Evolutionary conservation across 2,888 invertebrate species (phyloP), one percentile per base, ranked within the genome.

Genomic region (Euphydryas editha): DNA sequence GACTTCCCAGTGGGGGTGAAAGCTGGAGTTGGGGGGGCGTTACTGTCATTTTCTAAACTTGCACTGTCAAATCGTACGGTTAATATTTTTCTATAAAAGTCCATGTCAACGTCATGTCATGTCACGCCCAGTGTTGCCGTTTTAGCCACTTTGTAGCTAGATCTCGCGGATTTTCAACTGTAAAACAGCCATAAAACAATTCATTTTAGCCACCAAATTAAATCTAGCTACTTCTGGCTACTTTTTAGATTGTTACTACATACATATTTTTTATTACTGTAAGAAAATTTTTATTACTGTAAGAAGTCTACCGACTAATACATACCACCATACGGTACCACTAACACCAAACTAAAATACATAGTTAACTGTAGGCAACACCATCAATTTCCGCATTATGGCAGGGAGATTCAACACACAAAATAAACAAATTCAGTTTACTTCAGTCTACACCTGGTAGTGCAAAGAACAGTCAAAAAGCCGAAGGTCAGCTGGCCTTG

Each of bases 401-500:
- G 8, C 10, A 39, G 10, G 39, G 10, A 8, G 8, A 39, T 13
- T 39, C 10, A 13, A 5, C 11, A 21, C 51, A 24, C 21, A 51
- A 20, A 51, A 51, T 15, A 51, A 51, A 51, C 51, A 51, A 20
- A 51, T 51, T 8, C 13, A 51, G 20, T 15, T 51, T 24, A 51
- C 11, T 20, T 11, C 49, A 18, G 49, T 8, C 24, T 10, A 15
- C 24, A 24, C 24, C 24, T 39, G 39, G 39, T 39, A 24, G 11
- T 13, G 5, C 17, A 51, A 24, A 21, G 13, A 10, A 10, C 20
- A n/a, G n/a, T 44, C 44, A 17, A 2, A 44, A 44, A n/a, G 44
- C 44, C 17, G 44, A 44, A 44, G 24, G 62, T 42, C 21, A 24
- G 17, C 60, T 66, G 21, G 13, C 66, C 10, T 58, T 69, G 57